Conservation (phyloP, 2,113 vertebrate species). For the Megaceryle maxima region DNA sequence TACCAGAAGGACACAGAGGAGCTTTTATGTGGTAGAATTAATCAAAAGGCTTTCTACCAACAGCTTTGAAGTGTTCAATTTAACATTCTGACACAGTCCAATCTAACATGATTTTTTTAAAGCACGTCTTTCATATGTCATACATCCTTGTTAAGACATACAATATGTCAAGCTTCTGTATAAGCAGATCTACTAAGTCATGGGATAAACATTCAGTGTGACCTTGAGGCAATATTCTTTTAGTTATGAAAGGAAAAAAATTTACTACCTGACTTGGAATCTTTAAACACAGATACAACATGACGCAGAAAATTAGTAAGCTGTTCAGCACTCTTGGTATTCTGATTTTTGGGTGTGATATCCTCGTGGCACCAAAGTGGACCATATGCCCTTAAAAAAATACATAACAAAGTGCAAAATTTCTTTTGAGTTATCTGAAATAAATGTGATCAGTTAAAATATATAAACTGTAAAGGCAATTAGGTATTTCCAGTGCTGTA, state of each 20-base stretch:
- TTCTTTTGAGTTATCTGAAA: not conserved
- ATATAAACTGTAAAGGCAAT: not conserved
- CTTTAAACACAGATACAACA: slow-evolving; percentile 94
- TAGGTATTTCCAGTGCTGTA: not conserved
- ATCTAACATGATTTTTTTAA: not conserved
- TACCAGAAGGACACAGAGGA: not conserved
- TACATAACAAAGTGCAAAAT: not conserved
- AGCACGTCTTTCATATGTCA: not conserved
- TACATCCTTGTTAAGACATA: not conserved
- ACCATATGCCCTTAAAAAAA: slow-evolving; percentile 89
- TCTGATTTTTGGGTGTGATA: slow-evolving; percentile 97
- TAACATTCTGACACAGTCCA: not conserved
- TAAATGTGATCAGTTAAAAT: not conserved
- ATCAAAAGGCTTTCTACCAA: not conserved
- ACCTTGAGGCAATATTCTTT: not conserved
- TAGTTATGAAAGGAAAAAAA: not conserved
- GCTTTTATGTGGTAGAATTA: not conserved
- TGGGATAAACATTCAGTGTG: not conserved
- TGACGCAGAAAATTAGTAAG: slow-evolving; percentile 95
- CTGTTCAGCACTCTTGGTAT: slow-evolving; percentile 94
- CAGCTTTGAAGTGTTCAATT: not conserved
- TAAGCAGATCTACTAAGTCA: not conserved
- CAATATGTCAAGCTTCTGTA: not conserved
- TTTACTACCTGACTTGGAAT: slow-evolving; percentile 90
- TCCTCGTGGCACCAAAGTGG: slow-evolving; percentile 99